Base-by-base conservation (phyloP, 2,888 invertebrate genomes). In the Philereme transversata region DNA sequence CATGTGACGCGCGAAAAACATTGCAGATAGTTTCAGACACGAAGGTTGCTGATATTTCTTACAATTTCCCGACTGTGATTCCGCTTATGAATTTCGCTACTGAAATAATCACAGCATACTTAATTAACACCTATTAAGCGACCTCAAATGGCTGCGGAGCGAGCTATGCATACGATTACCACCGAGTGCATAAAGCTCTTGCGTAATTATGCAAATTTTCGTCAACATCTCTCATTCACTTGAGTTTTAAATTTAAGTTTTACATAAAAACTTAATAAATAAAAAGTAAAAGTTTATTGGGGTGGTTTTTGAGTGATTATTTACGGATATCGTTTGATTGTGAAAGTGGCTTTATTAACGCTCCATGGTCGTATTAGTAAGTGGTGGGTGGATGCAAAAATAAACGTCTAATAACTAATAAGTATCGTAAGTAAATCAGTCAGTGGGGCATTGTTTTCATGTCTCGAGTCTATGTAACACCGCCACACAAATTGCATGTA, bases 121-220 rank as follows among this genome's bases (percentile, higher is more conserved):
- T 73, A 72, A 74, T 77, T 72, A 73, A 70, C 70, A 68, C 73
- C 74, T 77, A 82, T 80, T 79, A 80, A 79, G 75, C 74, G 71
- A 76, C 74, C 73, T 76, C 71, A 76, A 76, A 70, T 73, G 77
- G 74, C 62, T 64, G 56, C 66, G 74, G 54, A 74, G 77, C 73
- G 75, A 71, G 77, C 79, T 78, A 79, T 81, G 83, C 83, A 83
- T 85, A 82, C 71, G 73, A 84, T 86, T 86, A 84, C 58, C 62
- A 67, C 69, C 69, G 70, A 82, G 77, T 81, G 83, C 83, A 84
- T 84, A 74, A 77, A 76, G 75, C 82, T 80, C 78, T 83, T 83
- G 79, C 76, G 77, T 81, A 84, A 86, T 83, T 85, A 89, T 88
- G 85, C 74, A 79, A 82, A 87, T 82, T 71, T 64, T 66, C 72